Evolutionary conservation across 2,113 vertebrate species (phyloP).

Genomic region (Romanogobio albipinnatus): DNA sequence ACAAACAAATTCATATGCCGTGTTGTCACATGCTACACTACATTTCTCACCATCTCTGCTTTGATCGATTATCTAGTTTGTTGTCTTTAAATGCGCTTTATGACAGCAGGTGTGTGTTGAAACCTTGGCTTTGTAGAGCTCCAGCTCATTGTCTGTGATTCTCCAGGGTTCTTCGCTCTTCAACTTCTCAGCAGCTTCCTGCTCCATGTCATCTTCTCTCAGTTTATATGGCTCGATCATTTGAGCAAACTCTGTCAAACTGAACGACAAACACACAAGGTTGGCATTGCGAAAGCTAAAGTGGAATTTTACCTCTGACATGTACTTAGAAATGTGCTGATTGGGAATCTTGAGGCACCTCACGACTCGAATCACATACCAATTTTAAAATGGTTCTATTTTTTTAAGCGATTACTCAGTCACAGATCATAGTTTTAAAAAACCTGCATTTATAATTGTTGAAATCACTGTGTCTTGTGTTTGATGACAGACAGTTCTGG

Average conservation of each 20-base stretch:
- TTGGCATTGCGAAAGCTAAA: neutral
- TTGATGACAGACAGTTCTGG: neutral
- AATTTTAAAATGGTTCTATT: too few species aligned
- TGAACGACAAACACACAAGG: slow-evolving; percentile 57
- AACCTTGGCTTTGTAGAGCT: slow-evolving; percentile 96
- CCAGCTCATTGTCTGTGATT: slow-evolving; percentile 96
- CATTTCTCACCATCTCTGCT: neutral
- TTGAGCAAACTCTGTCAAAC: slow-evolving; percentile 88
- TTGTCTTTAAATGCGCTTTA: neutral
- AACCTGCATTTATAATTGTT: too few species aligned
- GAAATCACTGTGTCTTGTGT: too few species aligned
- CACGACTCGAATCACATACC: too few species aligned
- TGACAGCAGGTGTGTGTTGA: neutral
- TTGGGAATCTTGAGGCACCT: neutral
- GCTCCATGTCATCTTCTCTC: slow-evolving; percentile 96
- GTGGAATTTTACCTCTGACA: neutral
- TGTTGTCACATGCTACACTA: neutral
- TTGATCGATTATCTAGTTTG: neutral
- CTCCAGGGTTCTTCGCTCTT: slow-evolving; percentile 96
- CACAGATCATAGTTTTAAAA: too few species aligned
- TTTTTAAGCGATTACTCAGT: too few species aligned
- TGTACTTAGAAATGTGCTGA: neutral
- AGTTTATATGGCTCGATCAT: slow-evolving; percentile 94
- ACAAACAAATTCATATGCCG: neutral
- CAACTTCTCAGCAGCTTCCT: slow-evolving; percentile 92